Evolutionary conservation across 2,888 invertebrate genomes (phyloP).

Genomic region (Lamproptera curius): DNA sequence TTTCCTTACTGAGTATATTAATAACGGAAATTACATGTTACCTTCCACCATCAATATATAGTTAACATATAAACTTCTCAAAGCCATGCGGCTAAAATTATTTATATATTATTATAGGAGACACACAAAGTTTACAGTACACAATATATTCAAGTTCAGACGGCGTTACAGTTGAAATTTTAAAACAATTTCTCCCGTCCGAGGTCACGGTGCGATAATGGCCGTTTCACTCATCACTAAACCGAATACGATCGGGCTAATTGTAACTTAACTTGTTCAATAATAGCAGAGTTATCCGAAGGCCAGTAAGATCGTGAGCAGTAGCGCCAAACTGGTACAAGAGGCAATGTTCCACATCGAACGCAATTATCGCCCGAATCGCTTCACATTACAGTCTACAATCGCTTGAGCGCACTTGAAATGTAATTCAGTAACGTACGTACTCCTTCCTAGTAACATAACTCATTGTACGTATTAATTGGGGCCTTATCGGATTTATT

Average conservation of each 20-base stretch:
- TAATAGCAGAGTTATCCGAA: conserved; percentile 29
- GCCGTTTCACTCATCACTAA: too few relatives aligned
- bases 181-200: too few relatives aligned
- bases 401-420: not conserved
- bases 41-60: too few relatives aligned
- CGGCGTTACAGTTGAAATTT: too few relatives aligned
- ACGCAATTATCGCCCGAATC: not conserved
- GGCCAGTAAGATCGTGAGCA: conserved; percentile 32
- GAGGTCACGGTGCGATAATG: too few relatives aligned
- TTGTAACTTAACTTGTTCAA: conserved; percentile 26
- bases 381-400: not conserved
- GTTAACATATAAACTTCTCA: too few relatives aligned
- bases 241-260: conserved; percentile 22
- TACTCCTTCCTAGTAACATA: conserved; percentile 16
- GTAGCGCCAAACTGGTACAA: conserved; percentile 13
- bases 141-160: too few relatives aligned
- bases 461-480: conserved; percentile 9
- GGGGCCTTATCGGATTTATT: conserved; percentile 2
- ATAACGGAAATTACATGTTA: too few relatives aligned
- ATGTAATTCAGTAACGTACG: not conserved
- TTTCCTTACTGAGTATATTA: too few relatives aligned
- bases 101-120: too few relatives aligned
- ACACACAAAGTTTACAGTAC: too few relatives aligned
- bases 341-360: not conserved
- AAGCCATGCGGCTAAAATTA: too few relatives aligned